These are phyloP conservation scores for Nowickia ferox DNA, from an alignment of 2,888 invertebrate genomes.

Conservation along the genomic window DNA sequence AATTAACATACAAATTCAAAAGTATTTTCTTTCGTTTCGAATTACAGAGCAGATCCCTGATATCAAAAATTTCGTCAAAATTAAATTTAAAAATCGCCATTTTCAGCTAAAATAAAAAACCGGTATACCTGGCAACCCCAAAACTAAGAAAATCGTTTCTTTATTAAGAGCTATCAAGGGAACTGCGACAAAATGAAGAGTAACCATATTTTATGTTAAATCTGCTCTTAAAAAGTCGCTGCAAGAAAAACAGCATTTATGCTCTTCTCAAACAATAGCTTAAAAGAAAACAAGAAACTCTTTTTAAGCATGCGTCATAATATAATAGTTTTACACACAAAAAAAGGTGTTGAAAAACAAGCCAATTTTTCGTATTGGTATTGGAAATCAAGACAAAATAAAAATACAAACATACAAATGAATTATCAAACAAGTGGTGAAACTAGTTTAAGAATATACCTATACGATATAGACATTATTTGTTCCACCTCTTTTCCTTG, in stretches of 20 bases:
- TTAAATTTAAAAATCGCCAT: no score
- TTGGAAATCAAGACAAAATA: constrained; percentile 42
- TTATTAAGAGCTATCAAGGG: no score
- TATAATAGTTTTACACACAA: constrained; percentile 28
- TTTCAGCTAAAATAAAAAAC: no score
- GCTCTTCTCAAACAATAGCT: not conserved
- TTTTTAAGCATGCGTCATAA: constrained; percentile 50
- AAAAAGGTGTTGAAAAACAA: constrained; percentile 65
- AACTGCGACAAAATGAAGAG: not conserved
- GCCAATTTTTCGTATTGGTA: constrained; percentile 48
- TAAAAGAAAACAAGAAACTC: not conserved
- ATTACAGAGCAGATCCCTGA: no score
- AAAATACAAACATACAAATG: constrained; percentile 31
- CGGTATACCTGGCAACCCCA: not conserved
- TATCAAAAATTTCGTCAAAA: not conserved
- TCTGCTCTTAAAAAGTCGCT: not conserved
- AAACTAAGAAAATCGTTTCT: no score
- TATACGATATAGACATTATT: constrained; percentile 2
- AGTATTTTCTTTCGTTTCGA: no score
- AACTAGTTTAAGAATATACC: constrained; percentile 68
- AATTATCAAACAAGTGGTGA: constrained; percentile 64
- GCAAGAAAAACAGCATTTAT: not conserved
- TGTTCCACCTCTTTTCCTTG: constrained; percentile 36
- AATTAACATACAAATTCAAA: no score
- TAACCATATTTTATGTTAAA: not conserved